Conservation (phyloP, 2,797 vertebrate species). For the Chiloscyllium punctatum region DNA sequence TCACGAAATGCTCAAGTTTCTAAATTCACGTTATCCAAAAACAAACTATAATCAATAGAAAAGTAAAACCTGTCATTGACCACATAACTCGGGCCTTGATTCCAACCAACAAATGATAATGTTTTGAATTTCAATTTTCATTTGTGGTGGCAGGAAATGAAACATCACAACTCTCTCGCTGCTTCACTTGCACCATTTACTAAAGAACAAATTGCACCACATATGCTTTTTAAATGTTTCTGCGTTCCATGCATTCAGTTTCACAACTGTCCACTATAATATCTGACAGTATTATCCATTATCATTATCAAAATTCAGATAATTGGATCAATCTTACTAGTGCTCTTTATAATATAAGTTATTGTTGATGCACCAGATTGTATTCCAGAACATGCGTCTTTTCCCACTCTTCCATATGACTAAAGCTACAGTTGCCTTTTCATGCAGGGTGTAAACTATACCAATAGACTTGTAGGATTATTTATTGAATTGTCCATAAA, state of each 20-base stretch:
- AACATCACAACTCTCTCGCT: background rate
- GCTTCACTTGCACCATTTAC: background rate
- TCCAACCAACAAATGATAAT: background rate
- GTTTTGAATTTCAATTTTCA: background rate
- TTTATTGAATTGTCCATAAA: background rate
- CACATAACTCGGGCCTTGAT: background rate
- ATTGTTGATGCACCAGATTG: background rate
- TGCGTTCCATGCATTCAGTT: background rate
- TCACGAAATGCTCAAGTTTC: background rate
- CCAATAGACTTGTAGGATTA: background rate
- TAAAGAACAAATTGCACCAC: background rate
- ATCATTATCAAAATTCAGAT: background rate
- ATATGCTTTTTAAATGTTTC: background rate
- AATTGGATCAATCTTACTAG: background rate
- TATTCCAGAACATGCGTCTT: background rate
- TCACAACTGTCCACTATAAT: background rate
- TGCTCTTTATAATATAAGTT: background rate
- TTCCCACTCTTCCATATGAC: conserved; percentile 1
- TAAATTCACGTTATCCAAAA: background rate
- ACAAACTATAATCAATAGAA: background rate
- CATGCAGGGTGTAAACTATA: conserved; percentile 37
- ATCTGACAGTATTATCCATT: background rate
- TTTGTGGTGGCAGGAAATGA: background rate
- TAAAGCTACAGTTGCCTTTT: conserved; percentile 4
- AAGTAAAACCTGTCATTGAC: background rate